These are phyloP conservation scores for Dicrostonyx torquatus DNA, from an alignment of 2,797 vertebrate genomes.

Conservation along the genomic window DNA sequence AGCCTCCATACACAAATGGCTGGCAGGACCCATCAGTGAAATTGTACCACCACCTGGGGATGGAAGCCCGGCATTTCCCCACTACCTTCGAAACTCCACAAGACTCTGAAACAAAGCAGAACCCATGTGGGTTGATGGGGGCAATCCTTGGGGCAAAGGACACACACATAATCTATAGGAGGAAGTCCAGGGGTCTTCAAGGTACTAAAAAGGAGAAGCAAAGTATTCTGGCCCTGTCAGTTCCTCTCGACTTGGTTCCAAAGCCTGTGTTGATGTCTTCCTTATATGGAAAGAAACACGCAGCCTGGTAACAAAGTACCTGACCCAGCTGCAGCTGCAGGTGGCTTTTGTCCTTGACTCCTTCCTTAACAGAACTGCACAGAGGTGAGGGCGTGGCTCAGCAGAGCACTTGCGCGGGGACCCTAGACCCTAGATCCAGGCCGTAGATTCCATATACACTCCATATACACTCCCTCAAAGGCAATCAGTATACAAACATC, in stretches of 20 bases:
- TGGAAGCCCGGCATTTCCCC: constrained; percentile 88
- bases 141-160: not conserved
- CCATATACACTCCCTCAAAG: not conserved
- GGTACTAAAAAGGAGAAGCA: not conserved
- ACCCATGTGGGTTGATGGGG: not conserved
- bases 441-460: not conserved
- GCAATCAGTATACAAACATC: not conserved
- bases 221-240: not conserved
- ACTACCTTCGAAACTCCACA: constrained; percentile 80
- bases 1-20: constrained; percentile 88
- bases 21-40: constrained; percentile 80
- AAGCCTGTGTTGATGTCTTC: not conserved
- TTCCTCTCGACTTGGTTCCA: not conserved
- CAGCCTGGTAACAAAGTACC: not conserved
- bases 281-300: not conserved
- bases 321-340: not conserved
- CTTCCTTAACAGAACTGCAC: not conserved
- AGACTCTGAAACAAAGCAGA: constrained; percentile 81
- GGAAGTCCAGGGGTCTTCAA: not conserved
- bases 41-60: constrained; percentile 86
- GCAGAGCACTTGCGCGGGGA: not conserved
- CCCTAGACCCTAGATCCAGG: not conserved
- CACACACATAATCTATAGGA: not conserved
- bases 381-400: not conserved
- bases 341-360: not conserved